Base-by-base conservation (phyloP, 2,797 vertebrate species). In the Lagocephalus sceleratus region DNA sequence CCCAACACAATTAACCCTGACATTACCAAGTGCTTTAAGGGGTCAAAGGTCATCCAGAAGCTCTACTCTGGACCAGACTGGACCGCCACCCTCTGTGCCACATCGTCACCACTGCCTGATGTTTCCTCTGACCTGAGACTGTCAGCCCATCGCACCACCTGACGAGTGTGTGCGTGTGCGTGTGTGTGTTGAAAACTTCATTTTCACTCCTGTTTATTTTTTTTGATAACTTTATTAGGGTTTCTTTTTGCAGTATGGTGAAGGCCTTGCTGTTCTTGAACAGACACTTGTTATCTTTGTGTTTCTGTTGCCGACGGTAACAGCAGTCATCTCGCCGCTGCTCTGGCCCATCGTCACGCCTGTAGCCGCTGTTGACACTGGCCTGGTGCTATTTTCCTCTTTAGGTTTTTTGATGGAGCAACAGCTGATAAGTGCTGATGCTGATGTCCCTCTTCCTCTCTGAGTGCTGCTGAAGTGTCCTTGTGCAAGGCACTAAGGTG, bases 41-140 rank as follows among this genome's bases (percentile, higher is more conserved):
- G 88, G 88, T 85, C 85, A 89, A 90, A 89, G 83, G 85, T 46
- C 67, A 82, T 79, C 74, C 70, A 53, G 66, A 61, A 73, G 76
- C 71, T 61, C 51, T 19, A 22, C 25, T 21, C 52, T 1, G 26
- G 51, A 47, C 51, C 25, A 47, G 69, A 58, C 57, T 44, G 71
- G 49, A 80, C 68, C 75, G 57, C 75, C 75, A 72, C 75, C 77
- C 78, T 75, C 73, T 78, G 79, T 86, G 83, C 85, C 83, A 80
- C 85, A 71, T 83, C 83, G 76, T 87, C 81, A 88, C 79, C 84
- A 87, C 87, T 89, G 88, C 84, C 90, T 84, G 85, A 86, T 66
- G 63, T 81, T 83, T 84, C 76, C 80, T 79, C 65, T 63, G 80
- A 78, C 61, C 39, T 41, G 57, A 79, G 79, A 75, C 76, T 63